Evolutionary conservation across 2,888 invertebrate genomes (phyloP).

Genomic region (Chrysomela aeneicollis): DNA sequence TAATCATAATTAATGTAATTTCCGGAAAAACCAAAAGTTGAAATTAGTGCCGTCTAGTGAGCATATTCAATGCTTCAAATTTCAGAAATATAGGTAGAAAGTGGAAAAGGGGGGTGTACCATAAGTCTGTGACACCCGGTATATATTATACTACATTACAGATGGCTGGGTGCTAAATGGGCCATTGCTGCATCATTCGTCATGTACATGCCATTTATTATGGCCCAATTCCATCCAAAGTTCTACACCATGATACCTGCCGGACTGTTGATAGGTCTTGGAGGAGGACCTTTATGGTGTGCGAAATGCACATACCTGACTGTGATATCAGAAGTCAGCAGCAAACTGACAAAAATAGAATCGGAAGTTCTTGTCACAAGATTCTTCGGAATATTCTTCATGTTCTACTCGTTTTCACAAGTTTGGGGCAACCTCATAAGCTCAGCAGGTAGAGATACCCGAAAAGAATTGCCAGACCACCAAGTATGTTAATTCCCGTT

Average conservation of each 20-base stretch:
- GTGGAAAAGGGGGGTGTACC: no score
- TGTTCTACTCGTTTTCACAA: slow-evolving; percentile 96
- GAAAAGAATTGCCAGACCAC: no score
- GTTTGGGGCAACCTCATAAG: slow-evolving; percentile 94
- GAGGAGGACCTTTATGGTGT: slow-evolving; percentile 94
- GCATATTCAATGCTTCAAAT: no score
- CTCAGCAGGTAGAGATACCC: slow-evolving; percentile 74
- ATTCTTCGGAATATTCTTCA: slow-evolving; percentile 95
- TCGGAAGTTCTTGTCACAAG: slow-evolving; percentile 84
- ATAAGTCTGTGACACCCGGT: no score
- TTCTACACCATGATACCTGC: slow-evolving; percentile 86
- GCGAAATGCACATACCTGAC: slow-evolving; percentile 95
- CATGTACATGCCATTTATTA: slow-evolving; percentile 92
- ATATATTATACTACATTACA: slow-evolving; percentile 62
- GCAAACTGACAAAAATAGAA: slow-evolving; percentile 72
- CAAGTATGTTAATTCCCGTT: no score
- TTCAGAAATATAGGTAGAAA: no score
- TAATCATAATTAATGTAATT: no score
- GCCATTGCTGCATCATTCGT: slow-evolving; percentile 84
- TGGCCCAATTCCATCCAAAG: slow-evolving; percentile 87
- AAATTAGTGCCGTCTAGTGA: no score
- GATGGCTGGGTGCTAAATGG: slow-evolving; percentile 91
- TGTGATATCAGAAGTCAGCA: slow-evolving; percentile 81
- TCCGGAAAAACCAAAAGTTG: no score
- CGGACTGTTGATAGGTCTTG: slow-evolving; percentile 83